Percentiles rank a stretch among this genome's conserved stretches.
Conservation (phyloP, 2,888 invertebrate species). For the Acleris holmiana region DNA sequence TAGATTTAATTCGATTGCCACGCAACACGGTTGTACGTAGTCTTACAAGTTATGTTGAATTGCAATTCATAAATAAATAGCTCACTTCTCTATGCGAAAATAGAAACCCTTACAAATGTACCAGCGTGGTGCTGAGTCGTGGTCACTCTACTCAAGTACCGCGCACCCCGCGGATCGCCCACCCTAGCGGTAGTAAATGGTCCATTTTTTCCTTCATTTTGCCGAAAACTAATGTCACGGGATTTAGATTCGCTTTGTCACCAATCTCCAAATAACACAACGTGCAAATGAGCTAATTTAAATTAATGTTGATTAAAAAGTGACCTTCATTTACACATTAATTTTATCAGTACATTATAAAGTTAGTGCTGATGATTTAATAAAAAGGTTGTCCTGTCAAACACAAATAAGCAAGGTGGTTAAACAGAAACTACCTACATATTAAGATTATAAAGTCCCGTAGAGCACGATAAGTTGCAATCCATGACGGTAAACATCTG, state of each 20-base stretch:
- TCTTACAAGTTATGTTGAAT: background rate
- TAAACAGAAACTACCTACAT: too few species aligned
- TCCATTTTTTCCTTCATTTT: constrained; percentile 58
- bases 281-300: constrained; percentile 20
- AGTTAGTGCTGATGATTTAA: too few species aligned
- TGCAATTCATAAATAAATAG: background rate
- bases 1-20: too few species aligned
- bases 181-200: constrained; percentile 58
- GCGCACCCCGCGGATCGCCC: constrained; percentile 56
- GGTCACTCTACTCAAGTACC: constrained; percentile 57
- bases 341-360: too few species aligned
- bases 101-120: background rate
- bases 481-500: too few species aligned
- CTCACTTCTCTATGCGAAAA: too few species aligned
- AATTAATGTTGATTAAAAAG: background rate
- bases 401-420: too few species aligned
- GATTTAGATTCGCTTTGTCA: constrained; percentile 48
- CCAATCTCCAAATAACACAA: constrained; percentile 25
- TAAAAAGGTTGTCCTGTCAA: too few species aligned
- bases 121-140: constrained; percentile 31
- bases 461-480: too few species aligned
- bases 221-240: constrained; percentile 47
- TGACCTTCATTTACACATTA: too few species aligned
- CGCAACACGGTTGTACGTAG: background rate
- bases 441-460: too few species aligned